A percentile compares a stretch with the other conserved stretches of the same genome.
Conservation (phyloP, 2,797 vertebrate species). For the Ptychobarbus kaznakovi region DNA sequence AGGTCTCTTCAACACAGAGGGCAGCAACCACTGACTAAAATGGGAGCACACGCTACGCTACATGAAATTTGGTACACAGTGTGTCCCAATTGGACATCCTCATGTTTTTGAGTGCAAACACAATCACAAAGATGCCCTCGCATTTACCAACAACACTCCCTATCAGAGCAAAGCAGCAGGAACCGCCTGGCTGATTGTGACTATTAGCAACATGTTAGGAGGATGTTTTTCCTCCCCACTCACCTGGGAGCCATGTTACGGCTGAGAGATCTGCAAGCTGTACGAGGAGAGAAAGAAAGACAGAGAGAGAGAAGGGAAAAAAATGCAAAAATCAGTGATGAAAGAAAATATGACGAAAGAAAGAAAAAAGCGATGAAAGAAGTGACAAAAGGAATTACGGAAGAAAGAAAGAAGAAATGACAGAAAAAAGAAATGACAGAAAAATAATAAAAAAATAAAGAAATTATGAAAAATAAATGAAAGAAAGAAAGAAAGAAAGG, state of each 20-base stretch:
- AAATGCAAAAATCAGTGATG: not conserved
- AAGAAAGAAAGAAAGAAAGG: not conserved
- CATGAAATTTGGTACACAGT: constrained; percentile 45
- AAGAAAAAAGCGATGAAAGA: not conserved
- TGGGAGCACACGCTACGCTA: constrained; percentile 60
- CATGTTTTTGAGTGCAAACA: constrained; percentile 2
- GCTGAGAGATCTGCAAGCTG: constrained; percentile 56
- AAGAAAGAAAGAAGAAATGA: not conserved
- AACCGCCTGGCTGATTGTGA: constrained; percentile 45
- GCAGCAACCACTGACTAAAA: not conserved
- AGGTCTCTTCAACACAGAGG: not conserved
- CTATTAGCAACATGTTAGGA: constrained; percentile 49
- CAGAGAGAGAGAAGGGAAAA: not conserved
- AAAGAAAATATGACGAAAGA: not conserved
- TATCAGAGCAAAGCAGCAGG: constrained; percentile 31
- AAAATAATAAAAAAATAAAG: not conserved
- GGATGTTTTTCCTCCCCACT: constrained; percentile 24
- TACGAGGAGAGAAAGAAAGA: constrained; percentile 46
- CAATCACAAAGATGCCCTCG: constrained; percentile 29
- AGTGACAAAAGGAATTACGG: not conserved
- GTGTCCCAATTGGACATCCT: not conserved
- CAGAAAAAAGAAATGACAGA: not conserved
- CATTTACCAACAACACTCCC: not conserved
- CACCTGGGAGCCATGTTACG: constrained; percentile 52
- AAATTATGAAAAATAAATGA: not conserved